Base-by-base conservation (phyloP, 2,888 invertebrate species). In the Panorpa germanica region DNA sequence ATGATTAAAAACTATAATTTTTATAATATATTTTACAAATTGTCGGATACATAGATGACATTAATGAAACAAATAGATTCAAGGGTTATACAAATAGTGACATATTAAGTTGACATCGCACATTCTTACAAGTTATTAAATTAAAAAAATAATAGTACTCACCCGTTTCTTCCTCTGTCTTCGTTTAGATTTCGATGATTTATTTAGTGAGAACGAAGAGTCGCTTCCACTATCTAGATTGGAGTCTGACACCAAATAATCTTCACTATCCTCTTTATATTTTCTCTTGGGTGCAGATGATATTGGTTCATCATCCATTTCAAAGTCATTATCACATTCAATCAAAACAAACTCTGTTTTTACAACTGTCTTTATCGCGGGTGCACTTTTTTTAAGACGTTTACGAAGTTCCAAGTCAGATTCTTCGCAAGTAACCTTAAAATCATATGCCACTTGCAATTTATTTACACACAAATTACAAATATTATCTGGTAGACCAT, bases 401-500 rank as follows among this genome's bases (percentile, higher is more conserved):
- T 48, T 50, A 24, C 57, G 47, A 13, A 57, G 35, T 15, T 50
- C 49, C 5, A 42, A 40, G 29, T 57, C 57, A 0, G 56, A 55
- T 4, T 40, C 42, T 34, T 55, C 53, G 29, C 55, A 50, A 22
- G 51, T 45, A 11, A 37, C 40, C 19, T 53, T 50, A 15, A 57
- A 41, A 30, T 52, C 45, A 34, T 49, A 45, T 23, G 57, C 56
- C 31, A 49, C 45, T 9, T 44, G 47, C 9, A 57, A 44, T 35
- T 52, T 53, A 23, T 45, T 45, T 34, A 47, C 40, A 38, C 57
- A 57, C 9, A 41, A 35, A 13, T 41, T 40, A 37, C 57, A 57
- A 13, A 57, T 50, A 27, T 44, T 51, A 33, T 54, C 52, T 3
- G 57, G 57, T 37, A 57, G 45, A 29, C 47, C 54, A 39, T 57